Evolutionary conservation across 2,888 invertebrate species (phyloP).

Genomic region (Beris chalybata): DNA sequence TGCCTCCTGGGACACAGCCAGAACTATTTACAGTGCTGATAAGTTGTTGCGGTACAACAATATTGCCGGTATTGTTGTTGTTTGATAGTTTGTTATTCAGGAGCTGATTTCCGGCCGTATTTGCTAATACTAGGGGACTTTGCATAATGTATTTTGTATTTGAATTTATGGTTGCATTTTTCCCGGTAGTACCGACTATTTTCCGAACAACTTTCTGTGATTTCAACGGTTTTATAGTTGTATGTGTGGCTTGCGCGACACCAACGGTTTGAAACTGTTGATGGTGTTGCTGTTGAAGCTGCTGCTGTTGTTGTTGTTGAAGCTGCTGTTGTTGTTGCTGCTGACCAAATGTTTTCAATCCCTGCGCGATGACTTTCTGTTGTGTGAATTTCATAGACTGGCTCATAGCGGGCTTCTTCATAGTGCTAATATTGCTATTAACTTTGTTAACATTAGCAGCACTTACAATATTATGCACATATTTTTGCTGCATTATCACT

Average conservation of each 20-base stretch:
- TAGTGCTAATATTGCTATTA: slow-evolving; percentile 43
- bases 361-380: slow-evolving; percentile 42
- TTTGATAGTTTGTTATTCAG: slow-evolving; percentile 26
- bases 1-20: slow-evolving; percentile 25
- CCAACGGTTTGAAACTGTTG: slow-evolving; percentile 34
- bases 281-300: slow-evolving; percentile 21
- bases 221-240: slow-evolving; percentile 41
- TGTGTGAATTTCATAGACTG: slow-evolving; percentile 43
- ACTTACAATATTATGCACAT: slow-evolving; percentile 40
- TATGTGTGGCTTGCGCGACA: slow-evolving; percentile 42
- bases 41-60: slow-evolving; percentile 43
- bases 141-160: slow-evolving; percentile 48
- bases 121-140: slow-evolving; percentile 40
- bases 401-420: slow-evolving; percentile 45
- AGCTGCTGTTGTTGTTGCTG: slow-evolving; percentile 24
- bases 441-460: slow-evolving; percentile 33
- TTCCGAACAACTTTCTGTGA: slow-evolving; percentile 51
- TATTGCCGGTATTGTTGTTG: slow-evolving; percentile 38
- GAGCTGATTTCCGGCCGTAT: slow-evolving; percentile 26
- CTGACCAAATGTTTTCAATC: slow-evolving; percentile 1
- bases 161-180: slow-evolving; percentile 2
- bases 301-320: slow-evolving; percentile 26
- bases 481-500: slow-evolving; percentile 47
- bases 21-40: slow-evolving; percentile 40
- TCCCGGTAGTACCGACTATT: slow-evolving; percentile 42